These are phyloP conservation scores for Notamacropus eugenii DNA, from an alignment of 2,797 vertebrate genomes.

Conservation along the genomic window DNA sequence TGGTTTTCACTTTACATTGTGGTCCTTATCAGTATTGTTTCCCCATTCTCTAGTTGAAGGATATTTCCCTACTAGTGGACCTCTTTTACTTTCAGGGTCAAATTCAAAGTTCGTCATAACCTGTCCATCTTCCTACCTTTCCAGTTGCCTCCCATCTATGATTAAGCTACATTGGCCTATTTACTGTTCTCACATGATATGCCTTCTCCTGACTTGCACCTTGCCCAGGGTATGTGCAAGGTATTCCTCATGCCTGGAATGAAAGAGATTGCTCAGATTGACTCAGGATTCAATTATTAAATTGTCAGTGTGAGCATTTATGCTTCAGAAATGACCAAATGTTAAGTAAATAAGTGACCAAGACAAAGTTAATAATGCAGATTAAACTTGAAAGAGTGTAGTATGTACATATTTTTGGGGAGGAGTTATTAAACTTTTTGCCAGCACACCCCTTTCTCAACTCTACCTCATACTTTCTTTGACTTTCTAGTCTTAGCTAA, in stretches of 20 bases:
- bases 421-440: neutral
- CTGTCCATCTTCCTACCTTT: neutral
- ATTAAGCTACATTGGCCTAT: neutral
- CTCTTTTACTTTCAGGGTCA: neutral
- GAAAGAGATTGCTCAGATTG: neutral
- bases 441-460: neutral
- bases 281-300: neutral
- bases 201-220: neutral
- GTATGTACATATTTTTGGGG: neutral
- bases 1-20: neutral
- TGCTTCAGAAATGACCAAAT: neutral
- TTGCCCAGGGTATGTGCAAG: neutral
- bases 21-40: neutral
- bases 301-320: neutral
- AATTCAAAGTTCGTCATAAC: neutral
- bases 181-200: neutral
- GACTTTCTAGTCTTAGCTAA: neutral
- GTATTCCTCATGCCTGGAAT: neutral
- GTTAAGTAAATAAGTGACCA: neutral
- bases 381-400: neutral
- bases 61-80: neutral
- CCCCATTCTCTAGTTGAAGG: neutral
- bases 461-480: neutral
- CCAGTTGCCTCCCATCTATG: neutral
- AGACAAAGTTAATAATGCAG: neutral